Evolutionary conservation across 2,113 vertebrate species (phyloP).

Genomic region (Cnemophilus loriae): DNA sequence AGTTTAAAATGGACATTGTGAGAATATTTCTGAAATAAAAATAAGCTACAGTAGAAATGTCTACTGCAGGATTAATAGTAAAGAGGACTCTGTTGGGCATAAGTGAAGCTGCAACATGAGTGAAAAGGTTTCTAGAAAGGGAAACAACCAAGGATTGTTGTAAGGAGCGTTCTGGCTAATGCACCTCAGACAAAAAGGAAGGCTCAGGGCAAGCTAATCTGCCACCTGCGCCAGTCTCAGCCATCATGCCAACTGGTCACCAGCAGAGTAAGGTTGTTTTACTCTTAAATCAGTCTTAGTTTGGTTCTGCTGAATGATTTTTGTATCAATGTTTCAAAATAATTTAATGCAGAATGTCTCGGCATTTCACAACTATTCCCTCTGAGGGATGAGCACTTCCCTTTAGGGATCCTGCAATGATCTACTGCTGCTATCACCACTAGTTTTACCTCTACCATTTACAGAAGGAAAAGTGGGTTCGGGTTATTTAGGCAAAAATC

Average conservation of each 20-base stretch:
- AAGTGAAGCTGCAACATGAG: neutral
- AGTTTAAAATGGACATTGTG: neutral
- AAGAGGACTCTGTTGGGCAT: neutral
- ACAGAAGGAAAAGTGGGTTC: neutral
- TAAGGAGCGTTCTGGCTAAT: neutral
- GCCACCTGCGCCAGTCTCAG: neutral
- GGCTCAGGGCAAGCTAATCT: neutral
- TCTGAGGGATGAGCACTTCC: accelerated
- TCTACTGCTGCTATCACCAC: neutral
- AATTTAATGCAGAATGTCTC: neutral
- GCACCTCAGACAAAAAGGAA: neutral
- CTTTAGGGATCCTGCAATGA: neutral
- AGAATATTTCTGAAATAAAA: neutral
- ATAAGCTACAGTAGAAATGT: neutral
- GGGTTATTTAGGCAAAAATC: neutral
- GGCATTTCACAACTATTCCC: neutral
- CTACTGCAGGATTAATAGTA: neutral
- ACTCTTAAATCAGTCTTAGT: neutral
- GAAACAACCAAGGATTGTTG: neutral
- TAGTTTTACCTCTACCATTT: neutral
- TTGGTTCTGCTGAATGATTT: neutral
- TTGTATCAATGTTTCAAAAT: neutral
- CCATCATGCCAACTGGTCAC: neutral
- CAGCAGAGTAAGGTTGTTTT: neutral
- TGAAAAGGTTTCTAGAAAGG: neutral